These are phyloP conservation scores for Aelia acuminata DNA, from an alignment of 2,888 invertebrate genomes.

Conservation along the genomic window DNA sequence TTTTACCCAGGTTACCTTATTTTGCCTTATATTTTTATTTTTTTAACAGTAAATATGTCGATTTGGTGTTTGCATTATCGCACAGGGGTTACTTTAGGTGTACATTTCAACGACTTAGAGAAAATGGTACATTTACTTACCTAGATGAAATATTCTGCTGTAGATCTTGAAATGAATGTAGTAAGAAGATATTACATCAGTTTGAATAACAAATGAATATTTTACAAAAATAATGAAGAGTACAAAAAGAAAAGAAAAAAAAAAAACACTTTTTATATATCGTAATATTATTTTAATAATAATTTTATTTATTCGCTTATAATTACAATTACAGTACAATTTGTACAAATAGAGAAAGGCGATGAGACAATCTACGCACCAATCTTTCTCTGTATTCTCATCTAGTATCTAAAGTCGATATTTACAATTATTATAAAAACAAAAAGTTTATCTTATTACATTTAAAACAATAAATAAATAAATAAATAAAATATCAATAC, in stretches of 20 bases:
- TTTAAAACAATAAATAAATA: conserved; percentile 13
- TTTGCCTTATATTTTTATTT: too few relatives aligned
- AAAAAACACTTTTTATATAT: not conserved
- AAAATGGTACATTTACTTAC: too few relatives aligned
- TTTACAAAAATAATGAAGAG: too few relatives aligned
- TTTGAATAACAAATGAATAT: too few relatives aligned
- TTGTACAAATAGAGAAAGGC: conserved; percentile 36
- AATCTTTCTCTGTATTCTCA: not conserved
- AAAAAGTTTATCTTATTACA: not conserved
- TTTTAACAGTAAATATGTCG: too few relatives aligned
- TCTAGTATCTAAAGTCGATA: not conserved
- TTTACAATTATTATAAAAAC: conserved; percentile 21
- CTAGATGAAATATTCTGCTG: too few relatives aligned
- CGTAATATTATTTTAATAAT: not conserved
- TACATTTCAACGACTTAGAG: too few relatives aligned
- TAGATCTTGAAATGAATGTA: too few relatives aligned
- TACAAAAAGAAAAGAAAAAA: not conserved
- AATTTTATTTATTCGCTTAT: conserved; percentile 23
- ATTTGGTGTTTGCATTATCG: too few relatives aligned
- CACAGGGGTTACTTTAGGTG: too few relatives aligned
- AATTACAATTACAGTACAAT: conserved; percentile 27
- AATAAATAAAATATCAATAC: not conserved
- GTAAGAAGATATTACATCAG: too few relatives aligned
- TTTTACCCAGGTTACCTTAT: too few relatives aligned
- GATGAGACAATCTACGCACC: not conserved